Evolutionary conservation across 2,797 vertebrate genomes (phyloP).

Genomic region (Periparus ater): DNA sequence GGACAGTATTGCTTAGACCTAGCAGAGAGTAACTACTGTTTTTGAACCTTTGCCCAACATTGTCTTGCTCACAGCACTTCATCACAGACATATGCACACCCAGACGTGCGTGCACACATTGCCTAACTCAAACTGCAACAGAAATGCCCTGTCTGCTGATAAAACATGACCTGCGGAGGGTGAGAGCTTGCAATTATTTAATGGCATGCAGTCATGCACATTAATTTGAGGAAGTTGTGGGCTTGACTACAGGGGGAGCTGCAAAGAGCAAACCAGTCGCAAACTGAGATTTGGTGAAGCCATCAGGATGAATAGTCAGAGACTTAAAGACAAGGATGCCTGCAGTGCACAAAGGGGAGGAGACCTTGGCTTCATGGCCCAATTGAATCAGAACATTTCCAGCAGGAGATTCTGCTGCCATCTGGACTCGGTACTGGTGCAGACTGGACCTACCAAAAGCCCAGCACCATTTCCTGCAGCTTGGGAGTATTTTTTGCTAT

Average conservation of each 20-base stretch:
- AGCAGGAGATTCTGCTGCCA: background rate
- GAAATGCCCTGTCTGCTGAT: background rate
- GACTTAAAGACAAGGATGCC: background rate
- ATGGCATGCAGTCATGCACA: background rate
- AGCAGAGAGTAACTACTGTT: background rate
- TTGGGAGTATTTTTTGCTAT: background rate
- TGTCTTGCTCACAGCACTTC: background rate
- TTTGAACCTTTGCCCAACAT: background rate
- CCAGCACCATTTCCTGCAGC: background rate
- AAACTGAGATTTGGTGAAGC: background rate
- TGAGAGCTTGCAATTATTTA: background rate
- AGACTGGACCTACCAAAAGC: background rate
- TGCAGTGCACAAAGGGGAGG: background rate
- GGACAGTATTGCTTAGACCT: background rate
- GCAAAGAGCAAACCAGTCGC: background rate
- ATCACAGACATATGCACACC: background rate
- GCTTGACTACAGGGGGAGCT: background rate
- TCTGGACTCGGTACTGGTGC: background rate
- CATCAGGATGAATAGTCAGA: background rate
- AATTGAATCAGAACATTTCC: background rate
- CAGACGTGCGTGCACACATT: background rate
- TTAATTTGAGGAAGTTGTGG: background rate
- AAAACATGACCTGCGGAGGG: background rate
- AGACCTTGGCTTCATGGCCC: background rate
- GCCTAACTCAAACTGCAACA: background rate